A percentile compares a stretch with the other conserved stretches of the same genome.
These are phyloP conservation scores for Pentamera pediparva DNA, from an alignment of 53 echinoderm and acorn worm species.

Conservation along the genomic window DNA sequence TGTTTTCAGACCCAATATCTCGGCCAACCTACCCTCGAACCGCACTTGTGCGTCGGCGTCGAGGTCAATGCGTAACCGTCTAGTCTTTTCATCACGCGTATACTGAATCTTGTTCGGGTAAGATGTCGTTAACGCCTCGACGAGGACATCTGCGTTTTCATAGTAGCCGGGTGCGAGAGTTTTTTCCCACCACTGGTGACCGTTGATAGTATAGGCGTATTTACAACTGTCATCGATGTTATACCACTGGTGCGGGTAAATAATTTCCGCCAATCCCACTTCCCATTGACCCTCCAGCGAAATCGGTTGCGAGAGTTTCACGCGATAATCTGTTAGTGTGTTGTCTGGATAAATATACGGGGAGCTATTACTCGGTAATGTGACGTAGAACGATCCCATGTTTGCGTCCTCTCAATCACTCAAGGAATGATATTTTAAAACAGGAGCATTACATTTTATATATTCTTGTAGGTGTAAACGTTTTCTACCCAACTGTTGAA, in stretches of 20 bases:
- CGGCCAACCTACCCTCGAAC: background rate
- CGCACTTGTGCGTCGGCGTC: background rate
- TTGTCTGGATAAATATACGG: slow-evolving; percentile 25
- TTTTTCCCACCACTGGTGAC: background rate
- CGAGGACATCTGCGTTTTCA: background rate
- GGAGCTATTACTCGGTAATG: background rate
- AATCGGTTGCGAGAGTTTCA: background rate
- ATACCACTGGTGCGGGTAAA: slow-evolving; percentile 35
- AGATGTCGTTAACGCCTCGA: background rate
- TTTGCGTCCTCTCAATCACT: background rate
- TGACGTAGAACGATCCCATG: background rate
- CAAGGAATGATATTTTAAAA: too few species aligned
- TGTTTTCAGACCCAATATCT: slow-evolving; percentile 28
- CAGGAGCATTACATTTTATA: background rate
- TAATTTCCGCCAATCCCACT: slow-evolving; percentile 13
- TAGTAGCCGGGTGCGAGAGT: background rate
- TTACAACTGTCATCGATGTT: slow-evolving; percentile 2
- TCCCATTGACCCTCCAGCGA: slow-evolving; percentile 22
- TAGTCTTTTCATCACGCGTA: background rate
- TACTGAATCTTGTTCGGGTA: background rate
- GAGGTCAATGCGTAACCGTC: background rate
- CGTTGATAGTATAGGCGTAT: background rate
- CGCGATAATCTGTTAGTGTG: slow-evolving; percentile 11
- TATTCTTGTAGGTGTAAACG: background rate
- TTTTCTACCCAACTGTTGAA: slow-evolving; percentile 41